A percentile compares a stretch with the other conserved stretches of the same genome.
phyloP scores from a whole-genome alignment of 2,113 vertebrate genomes.

The Nothoprocta perdicaria region DNA sequence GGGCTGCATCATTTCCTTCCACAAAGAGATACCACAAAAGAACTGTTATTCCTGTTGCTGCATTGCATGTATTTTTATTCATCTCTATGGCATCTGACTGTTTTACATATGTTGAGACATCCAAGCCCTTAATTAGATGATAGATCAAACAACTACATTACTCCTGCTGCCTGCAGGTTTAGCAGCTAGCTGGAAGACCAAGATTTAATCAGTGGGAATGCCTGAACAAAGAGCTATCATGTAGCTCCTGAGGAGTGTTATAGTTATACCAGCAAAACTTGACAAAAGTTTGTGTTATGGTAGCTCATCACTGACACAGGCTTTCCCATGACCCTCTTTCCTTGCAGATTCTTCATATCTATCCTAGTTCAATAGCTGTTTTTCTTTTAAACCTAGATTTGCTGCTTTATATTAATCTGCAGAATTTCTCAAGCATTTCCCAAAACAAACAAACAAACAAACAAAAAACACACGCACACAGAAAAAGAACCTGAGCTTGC shows the following conservation, averaged over 20 bases:
- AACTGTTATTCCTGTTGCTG: background rate
- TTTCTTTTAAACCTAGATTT: rapidly evolving
- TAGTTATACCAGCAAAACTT: background rate
- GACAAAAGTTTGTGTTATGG: background rate
- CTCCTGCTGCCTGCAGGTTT: background rate
- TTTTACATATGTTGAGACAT: background rate
- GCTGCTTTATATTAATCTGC: background rate
- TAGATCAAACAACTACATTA: background rate
- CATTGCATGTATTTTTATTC: background rate
- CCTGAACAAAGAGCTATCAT: background rate
- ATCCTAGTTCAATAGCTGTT: background rate
- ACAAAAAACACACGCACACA: too few species aligned
- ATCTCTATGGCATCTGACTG: background rate
- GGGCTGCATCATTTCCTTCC: background rate
- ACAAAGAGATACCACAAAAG: background rate
- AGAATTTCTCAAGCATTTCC: background rate
- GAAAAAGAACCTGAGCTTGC: background rate
- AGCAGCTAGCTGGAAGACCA: background rate
- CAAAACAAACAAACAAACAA: too few species aligned
- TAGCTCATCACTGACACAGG: background rate
- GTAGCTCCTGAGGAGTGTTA: background rate
- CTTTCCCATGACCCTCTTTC: background rate
- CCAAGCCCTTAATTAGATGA: background rate
- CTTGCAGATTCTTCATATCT: background rate
- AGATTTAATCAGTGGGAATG: conserved; percentile 15